Base-by-base conservation (phyloP, 2,797 vertebrate species). In the Brachymystax lenok region DNA sequence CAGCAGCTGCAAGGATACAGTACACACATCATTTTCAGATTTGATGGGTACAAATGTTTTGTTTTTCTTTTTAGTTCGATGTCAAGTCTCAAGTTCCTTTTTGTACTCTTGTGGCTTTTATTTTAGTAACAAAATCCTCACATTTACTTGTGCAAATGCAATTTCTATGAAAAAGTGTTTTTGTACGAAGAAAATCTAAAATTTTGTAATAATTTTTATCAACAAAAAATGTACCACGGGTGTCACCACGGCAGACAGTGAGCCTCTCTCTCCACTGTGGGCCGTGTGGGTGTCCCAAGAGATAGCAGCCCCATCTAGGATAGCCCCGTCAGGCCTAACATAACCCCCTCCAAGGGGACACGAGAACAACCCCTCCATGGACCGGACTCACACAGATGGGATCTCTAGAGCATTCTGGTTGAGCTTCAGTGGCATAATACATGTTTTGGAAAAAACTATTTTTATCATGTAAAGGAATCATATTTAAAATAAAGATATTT, bases 201-300 rank as follows among this genome's bases (percentile, higher is more conserved):
- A 95, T 98, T 99, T 99, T 99, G 95, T 99, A 99, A 98, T 97
- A 94, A 96, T 98, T 98, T 98, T 97, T 99, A 98, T 96, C 95
- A 95, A 97, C 95, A 95, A 94, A 92, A 95, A 95, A 93, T 91
- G 88, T 91, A 95, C 93, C 93, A 19, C 8, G 71, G 82, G 77
- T 77, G 71, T 83, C 79, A 82, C 77, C 69, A 71, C 52, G 79
- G 80, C 75, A 83, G 73, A 63, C 4, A 24, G 59, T 81, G 67
- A 74, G 72, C 2, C 30, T 75, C 68, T 19, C 68, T 75, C 61
- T 61, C 67, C 35, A 68, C 78, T 69, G 74, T 35, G 64, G 74
- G 78, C n/a, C 40, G 10, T 46, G 40, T 46, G 40, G 40, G 40
- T 3, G 2, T 46, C 40, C 40, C 59, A 63, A 10, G 3, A 10